Base-by-base conservation (phyloP, 2,113 vertebrate genomes). In the Hystrix brachyura region DNA sequence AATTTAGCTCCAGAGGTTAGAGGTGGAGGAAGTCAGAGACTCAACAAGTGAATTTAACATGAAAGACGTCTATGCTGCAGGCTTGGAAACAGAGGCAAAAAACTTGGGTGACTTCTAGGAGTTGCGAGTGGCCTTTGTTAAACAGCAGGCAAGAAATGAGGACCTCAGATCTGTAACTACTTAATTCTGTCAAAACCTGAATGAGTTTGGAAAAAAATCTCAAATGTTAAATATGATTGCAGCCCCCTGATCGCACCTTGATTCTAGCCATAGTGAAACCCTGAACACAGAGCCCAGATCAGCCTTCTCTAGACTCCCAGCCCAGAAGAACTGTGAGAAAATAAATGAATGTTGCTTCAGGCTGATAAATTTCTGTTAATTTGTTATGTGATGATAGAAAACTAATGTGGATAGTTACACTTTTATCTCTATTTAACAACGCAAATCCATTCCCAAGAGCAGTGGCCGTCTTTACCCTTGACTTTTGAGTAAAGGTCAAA, bases 351-450 rank as follows among this genome's bases (percentile, higher is more conserved):
- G 9, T 64, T 79, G 34, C n/a, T 80, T 74, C 84, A 72, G 64
- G 19, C 48, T 71, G 34, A 10, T 59, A 82, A 67, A 11, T 72
- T 90, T 94, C 7, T 87, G 25, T 60, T 88, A 74, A 80, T 72
- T 88, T 80, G 6, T 46, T 80, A 29, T n/a, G 2, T 1, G 80
- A 55, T 4, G 74, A 79, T 32, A 74, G 27, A 93, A 87, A 94
- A 57, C 38, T 46, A 12, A 57, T 59, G 67, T 29, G 43, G 9
- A 48, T 25, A 84, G n/a, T 82, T 94, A 85, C 23, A 67, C 1
- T 65, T 90, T 93, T 91, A 69, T 88, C n/a, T 96, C 71, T 69
- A 62, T 87, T 59, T 92, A n/a, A 79, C 48, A 95, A 79, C 5
- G 34, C 27, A 95, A 13, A 46, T 80, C 3, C 10, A 81, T 17